phyloP scores from a whole-genome alignment of 2,113 vertebrate species.

The Cyrtonyx montezumae region DNA sequence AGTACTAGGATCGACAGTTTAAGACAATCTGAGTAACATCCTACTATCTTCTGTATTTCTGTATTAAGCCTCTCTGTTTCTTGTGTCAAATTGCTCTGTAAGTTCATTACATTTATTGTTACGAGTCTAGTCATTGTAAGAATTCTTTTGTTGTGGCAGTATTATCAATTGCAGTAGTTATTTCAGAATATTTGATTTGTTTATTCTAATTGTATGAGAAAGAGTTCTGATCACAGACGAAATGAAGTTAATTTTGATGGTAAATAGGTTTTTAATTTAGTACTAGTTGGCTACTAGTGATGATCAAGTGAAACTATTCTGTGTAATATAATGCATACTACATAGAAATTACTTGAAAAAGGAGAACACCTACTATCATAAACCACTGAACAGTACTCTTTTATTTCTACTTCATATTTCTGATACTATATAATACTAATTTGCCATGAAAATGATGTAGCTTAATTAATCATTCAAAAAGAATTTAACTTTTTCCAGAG shows the following conservation, averaged over 20 bases:
- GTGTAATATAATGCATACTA: background rate
- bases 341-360: background rate
- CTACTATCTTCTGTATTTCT: background rate
- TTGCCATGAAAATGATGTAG: background rate
- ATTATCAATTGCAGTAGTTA: background rate
- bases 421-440: background rate
- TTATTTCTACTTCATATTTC: background rate
- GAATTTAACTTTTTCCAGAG: background rate
- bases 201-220: conserved; percentile 24
- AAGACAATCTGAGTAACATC: background rate
- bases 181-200: conserved; percentile 38
- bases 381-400: background rate
- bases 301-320: conserved; percentile 42
- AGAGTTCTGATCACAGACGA: conserved; percentile 29
- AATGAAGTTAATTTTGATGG: conserved; percentile 53
- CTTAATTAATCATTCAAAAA: background rate
- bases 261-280: conserved; percentile 55
- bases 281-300: background rate
- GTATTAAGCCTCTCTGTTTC: background rate
- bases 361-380: background rate
- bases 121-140: background rate
- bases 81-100: background rate
- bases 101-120: background rate
- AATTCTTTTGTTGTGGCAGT: background rate
- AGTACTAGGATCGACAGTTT: background rate